phyloP scores from a whole-genome alignment of 2,888 invertebrate genomes.

The Meteorus cinctellus region DNA sequence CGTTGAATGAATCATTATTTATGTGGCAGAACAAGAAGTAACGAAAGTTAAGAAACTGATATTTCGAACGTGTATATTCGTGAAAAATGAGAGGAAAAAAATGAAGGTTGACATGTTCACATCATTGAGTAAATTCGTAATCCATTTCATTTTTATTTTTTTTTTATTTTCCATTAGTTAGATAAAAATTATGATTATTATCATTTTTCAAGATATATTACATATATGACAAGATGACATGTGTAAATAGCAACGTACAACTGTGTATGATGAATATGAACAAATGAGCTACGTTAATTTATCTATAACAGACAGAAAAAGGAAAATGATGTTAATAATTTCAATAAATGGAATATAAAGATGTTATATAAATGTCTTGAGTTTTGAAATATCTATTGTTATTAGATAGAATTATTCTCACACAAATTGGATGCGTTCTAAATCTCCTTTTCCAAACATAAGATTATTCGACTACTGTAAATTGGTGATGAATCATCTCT shows the following conservation, averaged over 20 bases:
- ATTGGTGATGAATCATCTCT: background rate
- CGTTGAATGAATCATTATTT: background rate
- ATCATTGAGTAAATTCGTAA: background rate
- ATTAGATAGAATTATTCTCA: background rate
- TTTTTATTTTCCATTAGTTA: background rate
- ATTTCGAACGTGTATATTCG: background rate
- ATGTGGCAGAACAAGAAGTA: background rate
- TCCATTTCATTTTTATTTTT: background rate
- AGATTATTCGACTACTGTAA: background rate
- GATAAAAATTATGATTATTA: slow-evolving; percentile 1
- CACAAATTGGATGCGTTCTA: slow-evolving; percentile 12
- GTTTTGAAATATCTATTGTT: slow-evolving; percentile 16
- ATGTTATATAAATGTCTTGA: slow-evolving; percentile 22
- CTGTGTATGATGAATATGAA: background rate
- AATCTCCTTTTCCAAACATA: background rate
- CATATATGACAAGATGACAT: slow-evolving; percentile 4
- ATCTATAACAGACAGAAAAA: background rate
- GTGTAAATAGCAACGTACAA: slow-evolving; percentile 13
- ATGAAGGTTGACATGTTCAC: background rate
- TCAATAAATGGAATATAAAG: slow-evolving; percentile 22
- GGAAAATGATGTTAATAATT: slow-evolving; percentile 19
- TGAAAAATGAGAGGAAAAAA: background rate
- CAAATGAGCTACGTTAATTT: slow-evolving; percentile 6
- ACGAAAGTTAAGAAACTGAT: background rate
- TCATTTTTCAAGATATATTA: slow-evolving; percentile 8